phyloP scores from a whole-genome alignment of 2,797 vertebrate species.

The Hoplostethus atlanticus region DNA sequence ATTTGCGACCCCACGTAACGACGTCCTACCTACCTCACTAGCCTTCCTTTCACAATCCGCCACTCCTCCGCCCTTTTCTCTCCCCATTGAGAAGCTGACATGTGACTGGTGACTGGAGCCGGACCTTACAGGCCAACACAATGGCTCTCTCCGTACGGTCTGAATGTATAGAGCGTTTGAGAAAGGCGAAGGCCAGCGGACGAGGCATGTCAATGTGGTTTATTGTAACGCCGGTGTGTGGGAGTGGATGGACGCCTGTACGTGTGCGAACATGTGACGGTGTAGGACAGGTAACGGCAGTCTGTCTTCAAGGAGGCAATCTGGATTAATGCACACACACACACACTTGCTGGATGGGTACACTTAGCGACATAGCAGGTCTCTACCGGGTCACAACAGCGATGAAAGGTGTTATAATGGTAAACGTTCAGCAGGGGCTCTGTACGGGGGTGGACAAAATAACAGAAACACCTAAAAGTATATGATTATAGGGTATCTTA shows the following conservation, averaged over 20 bases:
- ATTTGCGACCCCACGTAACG: too few relatives aligned
- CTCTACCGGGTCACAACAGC: constrained; percentile 13
- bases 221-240: constrained; percentile 30
- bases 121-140: background rate
- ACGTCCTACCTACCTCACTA: background rate
- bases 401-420: background rate
- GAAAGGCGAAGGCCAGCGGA: background rate
- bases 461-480: too few relatives aligned
- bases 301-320: constrained; percentile 17
- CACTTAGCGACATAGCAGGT: background rate
- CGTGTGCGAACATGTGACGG: constrained; percentile 4
- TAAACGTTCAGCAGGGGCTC: too few relatives aligned
- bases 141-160: too few relatives aligned
- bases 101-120: background rate
- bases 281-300: constrained; percentile 27
- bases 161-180: background rate
- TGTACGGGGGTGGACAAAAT: too few relatives aligned
- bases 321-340: background rate
- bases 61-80: background rate
- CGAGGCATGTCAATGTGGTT: constrained; percentile 29
- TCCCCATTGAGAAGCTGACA: background rate
- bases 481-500: too few relatives aligned
- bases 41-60: background rate
- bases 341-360: background rate
- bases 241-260: background rate